Evolutionary conservation across 1,140 invertebrate species (phyloP).

Genomic region (Pseudomyrmex concolor): DNA sequence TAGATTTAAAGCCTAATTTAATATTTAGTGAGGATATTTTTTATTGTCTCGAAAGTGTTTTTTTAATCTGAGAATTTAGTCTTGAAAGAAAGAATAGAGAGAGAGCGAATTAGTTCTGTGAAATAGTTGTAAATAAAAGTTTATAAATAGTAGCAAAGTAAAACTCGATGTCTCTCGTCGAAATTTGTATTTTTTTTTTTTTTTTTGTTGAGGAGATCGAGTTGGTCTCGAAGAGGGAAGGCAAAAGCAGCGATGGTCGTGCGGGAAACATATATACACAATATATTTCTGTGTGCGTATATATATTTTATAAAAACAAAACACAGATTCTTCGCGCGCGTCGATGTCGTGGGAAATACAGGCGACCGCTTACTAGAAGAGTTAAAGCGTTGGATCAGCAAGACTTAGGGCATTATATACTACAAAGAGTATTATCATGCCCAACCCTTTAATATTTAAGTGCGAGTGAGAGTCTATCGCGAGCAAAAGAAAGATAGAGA

Average conservation of each 20-base stretch:
- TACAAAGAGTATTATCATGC: slow-evolving; percentile 85
- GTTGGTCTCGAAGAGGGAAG: neutral
- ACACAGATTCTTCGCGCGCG: slow-evolving; percentile 62
- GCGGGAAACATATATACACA: slow-evolving; percentile 5
- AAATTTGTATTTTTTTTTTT: neutral
- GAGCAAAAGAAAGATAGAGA: slow-evolving; percentile 72
- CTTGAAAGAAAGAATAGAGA: neutral
- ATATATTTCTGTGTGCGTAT: slow-evolving; percentile 28
- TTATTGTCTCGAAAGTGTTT: no score
- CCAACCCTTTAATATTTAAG: slow-evolving; percentile 85
- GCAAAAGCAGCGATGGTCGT: neutral
- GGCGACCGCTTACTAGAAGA: slow-evolving; percentile 79
- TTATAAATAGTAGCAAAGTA: neutral
- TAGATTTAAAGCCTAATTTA: slow-evolving; percentile 11
- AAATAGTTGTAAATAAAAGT: slow-evolving; percentile 1
- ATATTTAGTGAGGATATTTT: neutral
- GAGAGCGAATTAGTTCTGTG: neutral
- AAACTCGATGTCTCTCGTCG: neutral
- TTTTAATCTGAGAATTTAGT: slow-evolving; percentile 10
- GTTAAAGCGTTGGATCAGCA: slow-evolving; percentile 84
- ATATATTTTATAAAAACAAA: slow-evolving; percentile 65
- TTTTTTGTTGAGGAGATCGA: slow-evolving; percentile 11
- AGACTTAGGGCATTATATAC: slow-evolving; percentile 85
- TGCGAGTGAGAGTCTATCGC: slow-evolving; percentile 83
- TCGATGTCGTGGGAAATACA: slow-evolving; percentile 81